Evolutionary conservation across 2,888 invertebrate genomes (phyloP).

Genomic region (Hypselothyrea guttata): DNA sequence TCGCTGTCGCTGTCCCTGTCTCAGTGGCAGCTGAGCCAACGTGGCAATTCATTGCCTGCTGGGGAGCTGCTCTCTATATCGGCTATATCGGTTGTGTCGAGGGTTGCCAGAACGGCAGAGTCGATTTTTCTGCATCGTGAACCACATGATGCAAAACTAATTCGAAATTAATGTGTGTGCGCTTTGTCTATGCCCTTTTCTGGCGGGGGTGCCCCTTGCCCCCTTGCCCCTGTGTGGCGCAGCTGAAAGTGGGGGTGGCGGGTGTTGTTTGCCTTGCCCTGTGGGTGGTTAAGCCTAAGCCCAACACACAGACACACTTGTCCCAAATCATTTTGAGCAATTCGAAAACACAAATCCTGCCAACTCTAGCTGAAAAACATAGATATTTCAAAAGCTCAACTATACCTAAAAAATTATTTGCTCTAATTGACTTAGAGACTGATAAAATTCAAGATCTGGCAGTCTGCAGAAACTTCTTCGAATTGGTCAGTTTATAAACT

Average conservation of each 20-base stretch:
- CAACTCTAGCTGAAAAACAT: too few relatives aligned
- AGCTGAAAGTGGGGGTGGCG: conserved; percentile 2
- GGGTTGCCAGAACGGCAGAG: conserved; percentile 54
- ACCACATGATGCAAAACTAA: conserved; percentile 83
- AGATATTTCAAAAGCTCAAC: too few relatives aligned
- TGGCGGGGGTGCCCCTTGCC: conserved; percentile 20
- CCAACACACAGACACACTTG: conserved; percentile 33
- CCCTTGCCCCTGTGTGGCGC: conserved; percentile 2
- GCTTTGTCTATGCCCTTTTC: conserved; percentile 68
- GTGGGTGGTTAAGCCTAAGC: conserved; percentile 20
- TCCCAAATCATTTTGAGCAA: too few relatives aligned
- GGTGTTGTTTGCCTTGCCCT: background rate
- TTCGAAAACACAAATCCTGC: background rate
- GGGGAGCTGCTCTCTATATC: conserved; percentile 35
- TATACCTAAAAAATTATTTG: too few relatives aligned
- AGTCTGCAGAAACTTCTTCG: too few relatives aligned
- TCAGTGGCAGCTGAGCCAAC: conserved; percentile 41
- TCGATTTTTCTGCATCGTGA: conserved; percentile 83
- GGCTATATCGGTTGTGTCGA: conserved; percentile 1
- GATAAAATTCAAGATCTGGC: too few relatives aligned
- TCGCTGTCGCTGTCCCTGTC: conserved; percentile 1
- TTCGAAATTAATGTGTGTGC: conserved; percentile 83
- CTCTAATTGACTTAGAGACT: too few relatives aligned
- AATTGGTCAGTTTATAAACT: too few relatives aligned
- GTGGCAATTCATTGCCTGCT: conserved; percentile 45